A percentile compares a stretch with the other conserved stretches of the same genome.
phyloP scores from a whole-genome alignment of 2,113 vertebrate genomes.

The Coregonus clupeaformis region DNA sequence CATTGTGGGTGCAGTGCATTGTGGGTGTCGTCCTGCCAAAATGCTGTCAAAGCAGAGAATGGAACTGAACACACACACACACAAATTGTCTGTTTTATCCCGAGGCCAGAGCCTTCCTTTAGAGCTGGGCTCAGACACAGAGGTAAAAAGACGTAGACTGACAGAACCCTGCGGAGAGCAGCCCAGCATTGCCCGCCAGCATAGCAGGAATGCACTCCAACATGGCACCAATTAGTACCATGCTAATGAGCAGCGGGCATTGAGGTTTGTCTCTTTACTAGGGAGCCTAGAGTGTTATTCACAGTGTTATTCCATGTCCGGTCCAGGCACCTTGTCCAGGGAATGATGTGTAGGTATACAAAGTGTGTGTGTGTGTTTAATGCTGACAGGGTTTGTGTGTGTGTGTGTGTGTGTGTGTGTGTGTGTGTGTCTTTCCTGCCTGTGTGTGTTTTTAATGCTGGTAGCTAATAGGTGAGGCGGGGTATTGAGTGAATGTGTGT shows the following conservation, averaged over 20 bases:
- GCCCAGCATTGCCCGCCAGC: neutral
- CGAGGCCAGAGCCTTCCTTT: slow-evolving; percentile 18
- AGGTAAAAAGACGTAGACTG: slow-evolving; percentile 36
- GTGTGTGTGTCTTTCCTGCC: neutral
- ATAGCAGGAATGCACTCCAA: slow-evolving; percentile 16
- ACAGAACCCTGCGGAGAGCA: slow-evolving; percentile 15
- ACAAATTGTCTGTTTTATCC: slow-evolving; percentile 42
- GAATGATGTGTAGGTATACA: neutral
- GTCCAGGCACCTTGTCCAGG: slow-evolving; percentile 8
- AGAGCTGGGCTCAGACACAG: slow-evolving; percentile 22
- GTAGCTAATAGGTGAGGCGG: too few relatives aligned
- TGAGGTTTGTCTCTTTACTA: slow-evolving; percentile 34
- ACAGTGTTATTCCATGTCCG: neutral
- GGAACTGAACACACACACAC: slow-evolving; percentile 31
- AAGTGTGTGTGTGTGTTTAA: neutral
- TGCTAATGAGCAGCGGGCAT: slow-evolving; percentile 20
- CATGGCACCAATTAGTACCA: slow-evolving; percentile 32
- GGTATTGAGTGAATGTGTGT: neutral
- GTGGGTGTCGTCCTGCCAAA: slow-evolving; percentile 23
- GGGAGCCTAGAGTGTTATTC: slow-evolving; percentile 17
- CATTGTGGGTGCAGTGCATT: neutral
- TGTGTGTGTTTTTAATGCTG: neutral
- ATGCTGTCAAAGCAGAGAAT: slow-evolving; percentile 39
- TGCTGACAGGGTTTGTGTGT: neutral
- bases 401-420: neutral